phyloP scores from a whole-genome alignment of 2,113 vertebrate genomes.

The Takifugu bimaculatus region DNA sequence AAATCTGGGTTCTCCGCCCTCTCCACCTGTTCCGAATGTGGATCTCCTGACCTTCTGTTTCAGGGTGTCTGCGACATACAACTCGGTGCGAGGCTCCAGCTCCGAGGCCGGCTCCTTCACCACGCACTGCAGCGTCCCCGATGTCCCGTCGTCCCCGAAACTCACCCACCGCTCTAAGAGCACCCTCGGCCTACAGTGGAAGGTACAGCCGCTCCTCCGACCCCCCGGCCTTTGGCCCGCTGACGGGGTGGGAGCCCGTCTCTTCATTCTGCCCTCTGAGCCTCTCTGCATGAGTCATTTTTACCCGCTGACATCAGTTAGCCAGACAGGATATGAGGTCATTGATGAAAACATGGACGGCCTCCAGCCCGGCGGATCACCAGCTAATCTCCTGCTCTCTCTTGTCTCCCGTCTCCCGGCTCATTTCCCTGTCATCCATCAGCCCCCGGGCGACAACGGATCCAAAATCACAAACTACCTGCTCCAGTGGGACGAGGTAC shows the following conservation, averaged over 20 bases:
- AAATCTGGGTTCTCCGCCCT: background rate
- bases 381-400: constrained; percentile 31
- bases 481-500: constrained; percentile 97
- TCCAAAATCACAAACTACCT: constrained; percentile 98
- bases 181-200: constrained; percentile 93
- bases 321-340: constrained; percentile 38
- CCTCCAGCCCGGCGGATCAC: constrained; percentile 35
- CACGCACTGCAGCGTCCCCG: constrained; percentile 89
- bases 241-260: background rate
- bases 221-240: too few relatives aligned
- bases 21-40: background rate
- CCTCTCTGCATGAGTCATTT: constrained; percentile 1
- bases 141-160: constrained; percentile 87
- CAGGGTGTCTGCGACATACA: constrained; percentile 87
- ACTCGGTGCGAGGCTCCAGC: constrained; percentile 86
- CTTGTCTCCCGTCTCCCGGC: background rate
- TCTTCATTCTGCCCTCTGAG: constrained; percentile 16
- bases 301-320: constrained; percentile 15
- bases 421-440: constrained; percentile 42
- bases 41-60: background rate
- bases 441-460: constrained; percentile 94
- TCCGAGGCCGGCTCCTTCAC: constrained; percentile 89
- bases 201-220: constrained; percentile 71
- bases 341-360: constrained; percentile 33
- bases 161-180: constrained; percentile 89